Conservation (phyloP, 2,113 vertebrate genomes). For the Ancistrus triradiatus region DNA sequence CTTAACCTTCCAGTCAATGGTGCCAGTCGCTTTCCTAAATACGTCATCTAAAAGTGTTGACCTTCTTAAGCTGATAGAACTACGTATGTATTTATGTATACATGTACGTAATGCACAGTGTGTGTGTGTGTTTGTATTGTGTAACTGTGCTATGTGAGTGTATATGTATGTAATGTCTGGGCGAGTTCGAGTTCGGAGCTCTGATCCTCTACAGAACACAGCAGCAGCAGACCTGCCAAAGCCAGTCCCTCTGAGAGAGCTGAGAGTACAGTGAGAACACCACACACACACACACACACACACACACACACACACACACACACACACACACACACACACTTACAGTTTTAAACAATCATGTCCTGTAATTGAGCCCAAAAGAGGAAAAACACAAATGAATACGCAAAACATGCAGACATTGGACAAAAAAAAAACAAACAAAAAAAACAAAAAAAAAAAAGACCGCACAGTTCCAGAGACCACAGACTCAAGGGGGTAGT, state of each 20-base stretch:
- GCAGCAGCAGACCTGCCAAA: constrained; percentile 36
- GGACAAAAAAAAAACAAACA: too few species aligned
- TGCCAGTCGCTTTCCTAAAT: too few species aligned
- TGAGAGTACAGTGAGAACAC: constrained; percentile 22
- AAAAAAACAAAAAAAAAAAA: too few species aligned
- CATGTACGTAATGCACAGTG: not conserved
- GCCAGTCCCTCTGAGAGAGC: constrained; percentile 39
- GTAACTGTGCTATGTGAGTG: not conserved
- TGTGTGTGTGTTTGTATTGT: not conserved
- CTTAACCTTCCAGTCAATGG: too few species aligned
- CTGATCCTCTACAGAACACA: constrained; percentile 25
- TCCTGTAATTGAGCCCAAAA: too few species aligned
- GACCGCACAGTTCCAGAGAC: too few species aligned
- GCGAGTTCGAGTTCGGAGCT: not conserved
- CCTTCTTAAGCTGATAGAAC: too few species aligned
- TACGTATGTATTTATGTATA: not conserved
- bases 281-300: constrained; percentile 18
- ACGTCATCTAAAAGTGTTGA: too few species aligned
- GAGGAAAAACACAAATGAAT: too few species aligned
- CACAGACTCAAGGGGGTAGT: too few species aligned
- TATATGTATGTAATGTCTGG: not conserved
- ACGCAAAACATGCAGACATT: too few species aligned
- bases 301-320: constrained; percentile 4
- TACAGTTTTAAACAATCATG: not conserved
- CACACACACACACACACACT: not conserved